phyloP scores from a whole-genome alignment of 1,140 invertebrate species.

The Neodiprion pinetum region DNA sequence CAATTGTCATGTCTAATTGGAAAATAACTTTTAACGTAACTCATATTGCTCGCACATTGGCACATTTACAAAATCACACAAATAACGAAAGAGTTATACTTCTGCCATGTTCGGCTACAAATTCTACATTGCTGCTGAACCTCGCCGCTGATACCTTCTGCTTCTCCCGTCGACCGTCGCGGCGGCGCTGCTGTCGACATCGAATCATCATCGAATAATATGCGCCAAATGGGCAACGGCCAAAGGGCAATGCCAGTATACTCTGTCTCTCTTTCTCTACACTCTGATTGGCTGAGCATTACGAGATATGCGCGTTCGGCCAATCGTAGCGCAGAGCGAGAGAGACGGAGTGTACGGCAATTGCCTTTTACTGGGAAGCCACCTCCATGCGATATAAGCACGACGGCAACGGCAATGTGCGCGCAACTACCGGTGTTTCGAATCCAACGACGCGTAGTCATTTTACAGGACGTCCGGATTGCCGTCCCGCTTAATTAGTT shows the following conservation, averaged over 20 bases:
- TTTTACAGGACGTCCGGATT: no score
- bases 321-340: no score
- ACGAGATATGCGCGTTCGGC: no score
- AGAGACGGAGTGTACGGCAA: no score
- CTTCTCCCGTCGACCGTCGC: not conserved
- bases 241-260: not conserved
- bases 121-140: not conserved
- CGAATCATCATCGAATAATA: not conserved
- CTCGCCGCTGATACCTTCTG: not conserved
- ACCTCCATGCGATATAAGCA: no score
- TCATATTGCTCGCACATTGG: slow-evolving; percentile 4
- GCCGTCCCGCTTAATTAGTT: no score
- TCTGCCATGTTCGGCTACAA: slow-evolving; percentile 6
- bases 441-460: no score
- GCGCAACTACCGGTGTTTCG: no score
- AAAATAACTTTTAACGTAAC: not conserved
- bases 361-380: no score
- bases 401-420: no score
- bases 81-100: slow-evolving; percentile 1
- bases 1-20: not conserved
- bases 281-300: no score
- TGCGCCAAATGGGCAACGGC: not conserved
- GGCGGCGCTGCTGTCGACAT: not conserved
- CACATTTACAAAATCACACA: not conserved
- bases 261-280: no score